A percentile compares a stretch with the other conserved stretches of the same genome.
phyloP scores from a whole-genome alignment of 2,888 invertebrate species.

The Athrips mouffetella region DNA sequence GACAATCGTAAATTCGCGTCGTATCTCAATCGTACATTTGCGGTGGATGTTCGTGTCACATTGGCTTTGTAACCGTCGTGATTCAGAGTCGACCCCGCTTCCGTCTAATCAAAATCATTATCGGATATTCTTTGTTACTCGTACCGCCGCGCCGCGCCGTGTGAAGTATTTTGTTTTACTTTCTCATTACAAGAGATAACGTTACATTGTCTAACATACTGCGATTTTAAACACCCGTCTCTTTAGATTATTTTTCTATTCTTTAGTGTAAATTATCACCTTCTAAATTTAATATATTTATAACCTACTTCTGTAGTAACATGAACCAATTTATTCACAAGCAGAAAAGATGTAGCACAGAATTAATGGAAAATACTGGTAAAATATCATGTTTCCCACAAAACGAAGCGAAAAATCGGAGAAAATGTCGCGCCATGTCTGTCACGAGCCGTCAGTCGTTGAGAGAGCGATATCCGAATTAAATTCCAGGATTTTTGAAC shows the following conservation, averaged over 20 bases:
- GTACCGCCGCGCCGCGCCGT: neutral
- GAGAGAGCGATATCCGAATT: neutral
- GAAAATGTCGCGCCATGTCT: slow-evolving; percentile 3
- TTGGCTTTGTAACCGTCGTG: slow-evolving; percentile 26
- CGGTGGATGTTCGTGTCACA: slow-evolving; percentile 28
- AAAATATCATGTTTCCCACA: no score
- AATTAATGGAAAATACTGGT: no score
- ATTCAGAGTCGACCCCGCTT: slow-evolving; percentile 10
- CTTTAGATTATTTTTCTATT: neutral
- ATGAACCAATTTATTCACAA: no score
- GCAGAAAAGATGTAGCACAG: no score
- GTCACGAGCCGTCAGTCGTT: slow-evolving; percentile 2
- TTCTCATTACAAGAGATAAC: neutral
- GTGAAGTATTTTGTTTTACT: neutral
- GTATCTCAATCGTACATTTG: slow-evolving; percentile 23
- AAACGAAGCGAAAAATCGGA: neutral
- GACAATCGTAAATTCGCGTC: slow-evolving; percentile 18
- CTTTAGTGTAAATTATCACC: no score
- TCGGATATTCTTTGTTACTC: neutral
- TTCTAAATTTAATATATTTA: no score
- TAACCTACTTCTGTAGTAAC: no score
- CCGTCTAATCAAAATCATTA: slow-evolving; percentile 14
- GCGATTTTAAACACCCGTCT: neutral
- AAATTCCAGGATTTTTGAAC: neutral
- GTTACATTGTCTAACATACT: slow-evolving; percentile 5